Evolutionary conservation across 2,888 invertebrate species (phyloP).

Genomic region (Allophyes oxyacanthae): DNA sequence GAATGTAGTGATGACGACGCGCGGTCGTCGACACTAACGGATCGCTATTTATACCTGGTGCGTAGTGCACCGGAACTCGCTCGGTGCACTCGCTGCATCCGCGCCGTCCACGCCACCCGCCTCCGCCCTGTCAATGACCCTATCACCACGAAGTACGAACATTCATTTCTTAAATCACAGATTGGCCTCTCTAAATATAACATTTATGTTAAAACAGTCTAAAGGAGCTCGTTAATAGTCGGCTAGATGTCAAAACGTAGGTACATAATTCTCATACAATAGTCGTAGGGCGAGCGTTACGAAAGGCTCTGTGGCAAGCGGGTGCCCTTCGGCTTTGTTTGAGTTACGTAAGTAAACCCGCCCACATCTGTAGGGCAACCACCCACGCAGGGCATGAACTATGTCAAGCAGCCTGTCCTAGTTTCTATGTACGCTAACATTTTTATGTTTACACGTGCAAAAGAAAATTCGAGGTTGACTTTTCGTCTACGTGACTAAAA

Average conservation of each 20-base stretch:
- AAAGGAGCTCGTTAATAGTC: constrained; percentile 17
- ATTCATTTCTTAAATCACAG: constrained; percentile 50
- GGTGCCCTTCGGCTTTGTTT: constrained; percentile 84
- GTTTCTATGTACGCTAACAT: constrained; percentile 72
- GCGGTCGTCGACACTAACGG: constrained; percentile 89
- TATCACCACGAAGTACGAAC: constrained; percentile 54
- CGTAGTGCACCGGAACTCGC: constrained; percentile 88
- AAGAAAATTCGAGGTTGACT: constrained; percentile 17
- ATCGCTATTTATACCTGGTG: constrained; percentile 88
- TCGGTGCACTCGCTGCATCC: constrained; percentile 87
- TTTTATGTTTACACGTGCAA: constrained; percentile 60
- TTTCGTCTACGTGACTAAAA: not conserved
- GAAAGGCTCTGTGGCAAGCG: constrained; percentile 80
- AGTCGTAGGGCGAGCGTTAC: constrained; percentile 76
- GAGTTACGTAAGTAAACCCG: constrained; percentile 81
- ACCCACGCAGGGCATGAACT: constrained; percentile 81
- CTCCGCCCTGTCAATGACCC: constrained; percentile 87
- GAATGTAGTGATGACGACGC: constrained; percentile 71
- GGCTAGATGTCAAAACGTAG: constrained; percentile 48
- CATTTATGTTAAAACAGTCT: constrained; percentile 7
- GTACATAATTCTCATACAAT: constrained; percentile 59
- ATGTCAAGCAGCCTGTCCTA: constrained; percentile 84
- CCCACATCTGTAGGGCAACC: constrained; percentile 81
- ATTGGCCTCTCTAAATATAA: constrained; percentile 15
- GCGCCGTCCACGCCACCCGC: constrained; percentile 81